These are phyloP conservation scores for Tamias sibiricus DNA, from an alignment of 2,113 vertebrate genomes.

Conservation along the genomic window DNA sequence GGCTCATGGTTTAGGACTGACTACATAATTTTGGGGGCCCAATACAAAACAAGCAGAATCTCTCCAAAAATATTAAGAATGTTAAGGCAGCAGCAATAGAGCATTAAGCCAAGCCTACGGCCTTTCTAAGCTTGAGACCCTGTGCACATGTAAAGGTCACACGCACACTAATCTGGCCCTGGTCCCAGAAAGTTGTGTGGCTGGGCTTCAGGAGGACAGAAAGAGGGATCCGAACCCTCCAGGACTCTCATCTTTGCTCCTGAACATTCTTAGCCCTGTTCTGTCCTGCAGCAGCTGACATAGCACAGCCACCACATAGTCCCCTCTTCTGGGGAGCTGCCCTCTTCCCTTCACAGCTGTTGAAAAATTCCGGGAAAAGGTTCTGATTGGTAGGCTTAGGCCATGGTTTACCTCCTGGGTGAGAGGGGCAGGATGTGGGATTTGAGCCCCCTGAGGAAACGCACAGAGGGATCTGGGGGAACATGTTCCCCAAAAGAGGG, in stretches of 20 bases:
- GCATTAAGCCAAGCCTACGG: not conserved
- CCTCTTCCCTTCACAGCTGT: not conserved
- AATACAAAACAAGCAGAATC: not conserved
- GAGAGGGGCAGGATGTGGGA: not conserved
- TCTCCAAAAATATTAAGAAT: not conserved
- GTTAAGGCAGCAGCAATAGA: not conserved
- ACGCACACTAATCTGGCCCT: not conserved
- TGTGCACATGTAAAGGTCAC: no score
- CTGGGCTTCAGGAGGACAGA: not conserved
- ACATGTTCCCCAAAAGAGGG: not conserved
- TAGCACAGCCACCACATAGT: not conserved
- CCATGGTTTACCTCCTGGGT: not conserved
- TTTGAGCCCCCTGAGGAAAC: not conserved
- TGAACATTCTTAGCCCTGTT: not conserved
- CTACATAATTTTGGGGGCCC: not conserved
- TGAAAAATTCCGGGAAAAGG: not conserved
- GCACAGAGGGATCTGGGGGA: not conserved
- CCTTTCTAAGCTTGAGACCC: not conserved
- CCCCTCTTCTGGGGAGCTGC: not conserved
- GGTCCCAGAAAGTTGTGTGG: not conserved
- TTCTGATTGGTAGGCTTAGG: not conserved
- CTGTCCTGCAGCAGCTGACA: not conserved
- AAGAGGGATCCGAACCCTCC: not conserved
- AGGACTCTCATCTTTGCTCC: not conserved
- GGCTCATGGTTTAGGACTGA: not conserved